Evolutionary conservation across 2,113 vertebrate species (phyloP).

Genomic region (Propithecus coquereli): DNA sequence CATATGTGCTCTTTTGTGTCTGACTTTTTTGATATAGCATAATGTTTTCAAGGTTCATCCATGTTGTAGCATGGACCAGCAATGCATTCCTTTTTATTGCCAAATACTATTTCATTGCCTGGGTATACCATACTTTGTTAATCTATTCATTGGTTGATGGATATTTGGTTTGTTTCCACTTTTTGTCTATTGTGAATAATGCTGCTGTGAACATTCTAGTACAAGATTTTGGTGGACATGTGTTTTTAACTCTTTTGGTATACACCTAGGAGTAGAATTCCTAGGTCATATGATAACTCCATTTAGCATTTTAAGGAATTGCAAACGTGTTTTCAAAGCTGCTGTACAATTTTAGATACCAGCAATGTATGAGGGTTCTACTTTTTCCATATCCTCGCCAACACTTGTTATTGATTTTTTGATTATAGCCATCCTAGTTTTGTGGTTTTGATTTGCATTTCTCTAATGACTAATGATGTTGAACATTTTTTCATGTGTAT

Average conservation of each 20-base stretch:
- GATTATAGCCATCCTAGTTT: neutral
- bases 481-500: neutral
- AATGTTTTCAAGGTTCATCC: neutral
- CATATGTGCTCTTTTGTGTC: neutral
- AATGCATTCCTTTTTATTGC: conserved; percentile 23
- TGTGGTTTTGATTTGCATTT: conserved; percentile 31
- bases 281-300: neutral
- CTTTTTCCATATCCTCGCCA: neutral
- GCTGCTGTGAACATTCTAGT: neutral
- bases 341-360: neutral
- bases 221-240: neutral
- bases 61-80: neutral
- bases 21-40: neutral
- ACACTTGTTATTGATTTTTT: neutral
- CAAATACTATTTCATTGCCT: neutral
- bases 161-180: neutral
- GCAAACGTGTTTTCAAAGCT: neutral
- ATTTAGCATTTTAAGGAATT: conserved; percentile 17
- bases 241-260: neutral
- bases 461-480: neutral
- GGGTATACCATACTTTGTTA: neutral
- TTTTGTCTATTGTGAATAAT: neutral
- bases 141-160: neutral
- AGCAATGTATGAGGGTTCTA: neutral
- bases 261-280: neutral